These are phyloP conservation scores for Tadarida brasiliensis DNA, from an alignment of 2,797 vertebrate species.

Conservation along the genomic window DNA sequence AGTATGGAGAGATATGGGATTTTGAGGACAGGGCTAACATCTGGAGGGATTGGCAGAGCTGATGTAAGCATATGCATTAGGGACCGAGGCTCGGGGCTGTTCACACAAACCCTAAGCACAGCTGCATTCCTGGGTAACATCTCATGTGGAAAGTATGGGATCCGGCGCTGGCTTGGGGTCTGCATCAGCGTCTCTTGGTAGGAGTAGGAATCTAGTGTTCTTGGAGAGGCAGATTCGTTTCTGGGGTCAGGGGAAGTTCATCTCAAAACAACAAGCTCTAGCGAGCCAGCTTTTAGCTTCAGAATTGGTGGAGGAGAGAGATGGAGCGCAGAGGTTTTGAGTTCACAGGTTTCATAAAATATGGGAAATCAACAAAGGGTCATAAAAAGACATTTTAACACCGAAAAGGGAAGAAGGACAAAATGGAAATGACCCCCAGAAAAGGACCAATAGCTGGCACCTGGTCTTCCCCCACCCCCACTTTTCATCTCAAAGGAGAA, in stretches of 20 bases:
- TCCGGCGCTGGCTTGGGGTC: conserved; percentile 49
- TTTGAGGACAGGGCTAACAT: conserved; percentile 37
- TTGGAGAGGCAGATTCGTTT: conserved; percentile 61
- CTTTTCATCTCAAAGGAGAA: neutral
- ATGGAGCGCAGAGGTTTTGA: neutral
- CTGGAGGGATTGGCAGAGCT: conserved; percentile 56
- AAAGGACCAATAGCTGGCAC: neutral
- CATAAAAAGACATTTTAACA: conserved; percentile 34
- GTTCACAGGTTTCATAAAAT: conserved; percentile 50
- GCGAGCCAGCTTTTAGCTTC: conserved; percentile 34
- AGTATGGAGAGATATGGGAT: conserved; percentile 4
- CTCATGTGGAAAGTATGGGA: conserved; percentile 61
- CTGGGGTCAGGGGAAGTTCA: conserved; percentile 69
- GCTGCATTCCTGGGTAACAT: conserved; percentile 57
- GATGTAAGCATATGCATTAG: neutral
- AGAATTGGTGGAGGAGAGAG: neutral
- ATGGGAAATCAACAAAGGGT: neutral
- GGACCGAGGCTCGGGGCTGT: neutral
- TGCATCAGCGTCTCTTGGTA: conserved; percentile 50
- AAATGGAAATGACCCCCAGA: neutral
- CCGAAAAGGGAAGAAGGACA: neutral
- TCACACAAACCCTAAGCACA: neutral
- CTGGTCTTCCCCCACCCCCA: neutral
- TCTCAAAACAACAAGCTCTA: conserved; percentile 24
- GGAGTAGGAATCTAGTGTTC: conserved; percentile 59